Evolutionary conservation across 2,797 vertebrate genomes (phyloP), one percentile per base, ranked within the genome.

Genomic region (Myotis pilosus): DNA sequence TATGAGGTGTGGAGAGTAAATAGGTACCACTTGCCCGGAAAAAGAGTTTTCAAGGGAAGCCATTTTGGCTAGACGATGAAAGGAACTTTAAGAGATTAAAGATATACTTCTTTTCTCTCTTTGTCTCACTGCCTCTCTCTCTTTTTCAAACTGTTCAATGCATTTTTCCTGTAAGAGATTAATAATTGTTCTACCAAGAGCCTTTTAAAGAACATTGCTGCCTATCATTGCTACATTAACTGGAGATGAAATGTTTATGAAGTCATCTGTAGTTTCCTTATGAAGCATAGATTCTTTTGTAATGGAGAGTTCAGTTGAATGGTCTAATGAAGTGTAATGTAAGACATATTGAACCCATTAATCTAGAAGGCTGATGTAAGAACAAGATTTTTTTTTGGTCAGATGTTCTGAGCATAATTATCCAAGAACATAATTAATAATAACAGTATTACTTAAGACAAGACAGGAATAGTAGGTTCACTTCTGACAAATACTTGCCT

Each of bases 191-290:
- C 87, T 88, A 62, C 72, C 74, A 86, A 76, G 82, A 87, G 49
- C 36, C 38, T 91, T 94, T 97, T 96, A 95, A 95, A 81, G 36
- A 95, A 17, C 91, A 60, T 82, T 95, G 60, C 44, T 97, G 36
- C 49, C 76, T 7, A 53, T 96, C 87, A 89, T 75, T 89, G 55
- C 47, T 92, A 78, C 87, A 85, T 71, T 91, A 87, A 93, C 10
- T 78, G 41, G 64, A 94, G 85, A 96, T 95, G 6, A 96, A 94
- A 93, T 93, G 64, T 92, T 97, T 97, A 86, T 93, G 79, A 95
- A 57, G 41, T 96, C 94, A 96, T 96, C 81, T 94, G 28, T 97
- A 71, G 74, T 82, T 80, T 96, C 38, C 38, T 97, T 91, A 80
- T 38, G 92, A 96, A 90, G 71, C 49, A 95, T 30, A 92, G 86